phyloP scores from a whole-genome alignment of 2,888 invertebrate species.

The Acronicta alni region DNA sequence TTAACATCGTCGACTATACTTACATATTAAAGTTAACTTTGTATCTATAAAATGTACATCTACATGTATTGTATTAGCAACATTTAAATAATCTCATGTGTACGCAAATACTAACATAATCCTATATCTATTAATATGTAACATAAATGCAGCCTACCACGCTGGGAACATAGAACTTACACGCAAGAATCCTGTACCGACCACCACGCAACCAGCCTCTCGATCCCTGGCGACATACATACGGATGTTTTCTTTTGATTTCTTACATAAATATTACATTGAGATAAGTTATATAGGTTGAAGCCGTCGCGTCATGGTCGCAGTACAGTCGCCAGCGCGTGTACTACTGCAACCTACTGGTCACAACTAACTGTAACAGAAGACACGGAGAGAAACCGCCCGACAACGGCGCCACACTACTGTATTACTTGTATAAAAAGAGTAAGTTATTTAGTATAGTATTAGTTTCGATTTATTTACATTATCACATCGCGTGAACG shows the following conservation, averaged over 20 bases:
- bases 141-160: constrained; percentile 34
- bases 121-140: constrained; percentile 40
- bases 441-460: constrained; percentile 65
- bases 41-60: constrained; percentile 77
- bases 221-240: not conserved
- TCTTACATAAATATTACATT: not conserved
- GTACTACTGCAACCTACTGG: too few relatives aligned
- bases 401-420: constrained; percentile 48
- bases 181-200: not conserved
- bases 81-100: constrained; percentile 71
- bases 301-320: not conserved
- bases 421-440: constrained; percentile 78
- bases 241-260: not conserved
- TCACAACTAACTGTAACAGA: constrained; percentile 31
- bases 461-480: constrained; percentile 74
- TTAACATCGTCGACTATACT: constrained; percentile 72
- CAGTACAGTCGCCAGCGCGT: constrained; percentile 3
- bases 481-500: constrained; percentile 78
- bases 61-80: constrained; percentile 55
- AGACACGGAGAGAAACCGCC: constrained; percentile 47
- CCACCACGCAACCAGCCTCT: not conserved
- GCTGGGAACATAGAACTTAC: constrained; percentile 9
- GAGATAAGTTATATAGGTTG: too few relatives aligned
- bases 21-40: constrained; percentile 64
- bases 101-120: constrained; percentile 59